These are phyloP conservation scores for Neoitamus cyanurus DNA, from an alignment of 2,888 invertebrate genomes.

Conservation along the genomic window DNA sequence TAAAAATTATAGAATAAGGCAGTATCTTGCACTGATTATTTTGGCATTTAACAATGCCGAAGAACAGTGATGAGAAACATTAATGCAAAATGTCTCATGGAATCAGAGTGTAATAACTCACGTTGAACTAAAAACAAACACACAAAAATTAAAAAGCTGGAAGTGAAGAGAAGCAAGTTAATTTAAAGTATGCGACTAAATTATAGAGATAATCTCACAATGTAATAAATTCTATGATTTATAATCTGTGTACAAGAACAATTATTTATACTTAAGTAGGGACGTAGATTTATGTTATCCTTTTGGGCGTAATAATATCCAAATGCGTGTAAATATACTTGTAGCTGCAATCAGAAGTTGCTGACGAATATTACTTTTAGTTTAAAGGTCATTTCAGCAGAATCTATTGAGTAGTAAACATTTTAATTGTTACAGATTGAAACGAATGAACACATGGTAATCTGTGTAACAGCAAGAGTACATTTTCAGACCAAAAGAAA, in stretches of 20 bases:
- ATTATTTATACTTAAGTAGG: conserved; percentile 11
- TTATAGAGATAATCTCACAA: not conserved
- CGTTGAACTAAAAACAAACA: too few species aligned
- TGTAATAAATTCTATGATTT: conserved; percentile 10
- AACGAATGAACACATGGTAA: not conserved
- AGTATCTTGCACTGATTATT: not conserved
- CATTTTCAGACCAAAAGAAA: conserved; percentile 31
- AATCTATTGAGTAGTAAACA: not conserved
- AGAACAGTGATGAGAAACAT: not conserved
- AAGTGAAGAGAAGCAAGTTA: not conserved
- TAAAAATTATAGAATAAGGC: not conserved
- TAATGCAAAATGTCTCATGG: not conserved
- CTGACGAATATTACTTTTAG: conserved; percentile 19
- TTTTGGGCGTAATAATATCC: not conserved
- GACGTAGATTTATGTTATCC: not conserved
- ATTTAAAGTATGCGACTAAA: not conserved
- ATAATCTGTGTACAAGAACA: conserved; percentile 2
- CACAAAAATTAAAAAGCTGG: not conserved
- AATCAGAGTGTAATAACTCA: not conserved
- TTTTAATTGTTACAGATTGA: not conserved
- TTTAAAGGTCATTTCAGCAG: not conserved
- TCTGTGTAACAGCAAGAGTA: not conserved
- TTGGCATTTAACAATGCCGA: not conserved
- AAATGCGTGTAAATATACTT: not conserved
- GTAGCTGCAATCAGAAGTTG: conserved; percentile 8